Conservation (phyloP, 2,888 invertebrate species). For the Hipparchia semele region DNA sequence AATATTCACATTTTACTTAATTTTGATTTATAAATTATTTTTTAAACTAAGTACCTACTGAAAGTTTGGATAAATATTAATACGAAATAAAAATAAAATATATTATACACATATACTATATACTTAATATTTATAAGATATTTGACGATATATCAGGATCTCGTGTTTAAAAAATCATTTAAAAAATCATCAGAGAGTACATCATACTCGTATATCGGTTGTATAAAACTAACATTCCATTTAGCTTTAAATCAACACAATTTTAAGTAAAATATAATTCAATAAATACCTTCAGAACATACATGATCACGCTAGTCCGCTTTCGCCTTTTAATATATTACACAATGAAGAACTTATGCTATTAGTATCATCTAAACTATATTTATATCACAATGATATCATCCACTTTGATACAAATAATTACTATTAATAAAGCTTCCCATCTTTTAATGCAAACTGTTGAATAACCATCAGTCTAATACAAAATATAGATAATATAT, state of each 20-base stretch:
- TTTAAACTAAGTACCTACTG: too few relatives aligned
- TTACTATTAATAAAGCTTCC: slow-evolving; percentile 66
- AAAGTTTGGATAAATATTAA: not conserved
- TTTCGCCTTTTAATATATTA: slow-evolving; percentile 52
- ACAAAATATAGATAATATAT: not conserved
- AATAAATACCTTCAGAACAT: slow-evolving; percentile 66
- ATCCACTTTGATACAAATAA: slow-evolving; percentile 69
- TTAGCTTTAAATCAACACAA: slow-evolving; percentile 55
- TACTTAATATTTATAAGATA: not conserved
- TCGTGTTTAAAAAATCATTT: slow-evolving; percentile 17
- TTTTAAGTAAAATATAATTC: slow-evolving; percentile 61
- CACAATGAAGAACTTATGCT: slow-evolving; percentile 49
- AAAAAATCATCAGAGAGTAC: not conserved
- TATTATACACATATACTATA: not conserved
- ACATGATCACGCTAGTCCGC: slow-evolving; percentile 58
- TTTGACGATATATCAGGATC: slow-evolving; percentile 31
- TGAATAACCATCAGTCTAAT: slow-evolving; percentile 49
- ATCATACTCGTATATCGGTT: slow-evolving; percentile 29
- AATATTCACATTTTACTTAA: too few relatives aligned
- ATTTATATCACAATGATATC: slow-evolving; percentile 79
- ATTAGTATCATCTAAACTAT: slow-evolving; percentile 62
- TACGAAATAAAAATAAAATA: slow-evolving; percentile 17
- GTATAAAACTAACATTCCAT: slow-evolving; percentile 57
- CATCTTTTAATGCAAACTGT: slow-evolving; percentile 58
- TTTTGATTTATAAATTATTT: too few relatives aligned